phyloP scores from a whole-genome alignment of 2,888 invertebrate species.

The Aporophyla nigra region DNA sequence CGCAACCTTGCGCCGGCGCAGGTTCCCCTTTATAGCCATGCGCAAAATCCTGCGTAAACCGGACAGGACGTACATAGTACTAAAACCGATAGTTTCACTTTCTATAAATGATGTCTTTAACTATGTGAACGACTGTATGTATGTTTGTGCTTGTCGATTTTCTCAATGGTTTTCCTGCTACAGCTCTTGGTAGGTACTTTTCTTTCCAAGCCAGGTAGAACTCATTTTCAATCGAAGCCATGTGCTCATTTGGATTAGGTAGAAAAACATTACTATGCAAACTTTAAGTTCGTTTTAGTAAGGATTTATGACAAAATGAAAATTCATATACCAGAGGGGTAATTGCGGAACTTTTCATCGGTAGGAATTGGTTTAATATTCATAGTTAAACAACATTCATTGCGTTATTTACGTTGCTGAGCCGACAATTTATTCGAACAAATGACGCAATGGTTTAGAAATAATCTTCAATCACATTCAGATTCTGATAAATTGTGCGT shows the following conservation, averaged over 20 bases:
- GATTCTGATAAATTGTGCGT: too few species aligned
- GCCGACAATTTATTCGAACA: too few species aligned
- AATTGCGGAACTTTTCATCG: too few species aligned
- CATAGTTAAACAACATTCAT: too few species aligned
- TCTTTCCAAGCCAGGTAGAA: not conserved
- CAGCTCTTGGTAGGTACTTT: not conserved
- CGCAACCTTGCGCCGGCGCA: conserved; percentile 43
- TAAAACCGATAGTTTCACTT: conserved; percentile 53
- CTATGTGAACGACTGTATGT: not conserved
- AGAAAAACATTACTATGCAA: not conserved
- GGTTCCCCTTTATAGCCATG: conserved; percentile 36
- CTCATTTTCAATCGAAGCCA: not conserved
- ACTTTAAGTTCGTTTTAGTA: too few species aligned
- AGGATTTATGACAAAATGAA: not conserved
- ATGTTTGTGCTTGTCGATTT: conserved; percentile 5
- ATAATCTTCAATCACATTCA: too few species aligned
- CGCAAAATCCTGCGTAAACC: conserved; percentile 39
- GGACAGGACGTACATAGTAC: conserved; percentile 34
- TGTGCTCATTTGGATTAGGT: too few species aligned
- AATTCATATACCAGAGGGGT: not conserved
- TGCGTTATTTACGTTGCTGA: too few species aligned
- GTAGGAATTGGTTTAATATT: too few species aligned
- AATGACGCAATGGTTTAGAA: too few species aligned
- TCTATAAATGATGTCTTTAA: conserved; percentile 21
- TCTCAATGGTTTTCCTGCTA: conserved; percentile 15